Percentiles rank a stretch among this genome's conserved stretches.
These are phyloP conservation scores for Brenthis hecate DNA, from an alignment of 2,888 invertebrate genomes.

Conservation along the genomic window DNA sequence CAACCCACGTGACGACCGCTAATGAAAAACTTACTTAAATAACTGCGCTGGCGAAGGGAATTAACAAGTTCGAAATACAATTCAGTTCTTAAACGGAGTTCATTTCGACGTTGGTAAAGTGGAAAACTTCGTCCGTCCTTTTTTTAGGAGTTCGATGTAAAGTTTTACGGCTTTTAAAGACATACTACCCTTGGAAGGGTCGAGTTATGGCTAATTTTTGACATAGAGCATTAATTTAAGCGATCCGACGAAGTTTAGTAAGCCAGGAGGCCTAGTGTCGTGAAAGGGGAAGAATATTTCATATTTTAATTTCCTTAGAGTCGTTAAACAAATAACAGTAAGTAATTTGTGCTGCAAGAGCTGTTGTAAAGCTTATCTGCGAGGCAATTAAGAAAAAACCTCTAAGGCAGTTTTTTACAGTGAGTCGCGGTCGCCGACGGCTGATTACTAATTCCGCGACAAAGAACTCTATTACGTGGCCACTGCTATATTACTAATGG, in stretches of 20 bases:
- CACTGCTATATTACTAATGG: constrained; percentile 58
- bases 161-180: constrained; percentile 66
- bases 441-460: constrained; percentile 78
- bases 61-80: constrained; percentile 80
- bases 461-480: constrained; percentile 68
- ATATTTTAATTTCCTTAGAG: constrained; percentile 61
- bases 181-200: constrained; percentile 51
- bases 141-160: constrained; percentile 62
- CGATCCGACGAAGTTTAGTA: constrained; percentile 20
- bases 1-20: constrained; percentile 73
- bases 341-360: constrained; percentile 61
- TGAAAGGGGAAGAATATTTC: constrained; percentile 47
- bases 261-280: constrained; percentile 34
- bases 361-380: constrained; percentile 66
- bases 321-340: constrained; percentile 65
- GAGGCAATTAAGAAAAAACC: constrained; percentile 71
- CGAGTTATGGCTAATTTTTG: constrained; percentile 30
- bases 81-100: constrained; percentile 74
- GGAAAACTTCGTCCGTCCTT: constrained; percentile 68
- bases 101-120: constrained; percentile 75
- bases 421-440: constrained; percentile 50
- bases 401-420: constrained; percentile 57
- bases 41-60: constrained; percentile 70
- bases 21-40: constrained; percentile 80
- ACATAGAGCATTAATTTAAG: constrained; percentile 22